phyloP scores from a whole-genome alignment of 2,797 vertebrate genomes.

The Simalia tracyae region DNA sequence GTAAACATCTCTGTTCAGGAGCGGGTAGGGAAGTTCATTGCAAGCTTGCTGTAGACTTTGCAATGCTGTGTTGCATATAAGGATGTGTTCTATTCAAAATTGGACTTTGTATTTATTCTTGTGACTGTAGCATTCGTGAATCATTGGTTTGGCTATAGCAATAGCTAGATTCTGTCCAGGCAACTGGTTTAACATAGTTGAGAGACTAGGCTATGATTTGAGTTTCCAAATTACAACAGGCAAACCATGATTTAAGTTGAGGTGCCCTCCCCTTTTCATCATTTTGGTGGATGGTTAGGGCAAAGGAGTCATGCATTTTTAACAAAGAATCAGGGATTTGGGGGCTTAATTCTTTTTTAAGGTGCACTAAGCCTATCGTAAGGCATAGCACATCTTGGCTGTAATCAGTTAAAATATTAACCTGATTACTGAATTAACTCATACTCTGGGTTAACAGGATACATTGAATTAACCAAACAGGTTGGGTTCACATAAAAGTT shows the following conservation, averaged over 20 bases:
- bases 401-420: neutral
- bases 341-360: neutral
- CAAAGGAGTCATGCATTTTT: neutral
- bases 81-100: neutral
- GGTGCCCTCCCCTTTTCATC: neutral
- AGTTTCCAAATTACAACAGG: neutral
- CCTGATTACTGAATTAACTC: neutral
- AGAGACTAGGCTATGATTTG: neutral
- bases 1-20: neutral
- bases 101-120: neutral
- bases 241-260: neutral
- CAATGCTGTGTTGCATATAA: neutral
- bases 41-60: neutral
- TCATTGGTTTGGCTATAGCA: neutral
- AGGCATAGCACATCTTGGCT: neutral
- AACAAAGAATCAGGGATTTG: neutral
- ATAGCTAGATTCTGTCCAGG: neutral
- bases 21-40: fast-evolving
- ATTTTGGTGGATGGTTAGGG: neutral
- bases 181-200: neutral
- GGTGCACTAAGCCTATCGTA: neutral
- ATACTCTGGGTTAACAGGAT: neutral
- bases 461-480: neutral
- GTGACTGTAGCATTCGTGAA: neutral
- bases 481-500: neutral